Evolutionary conservation across 2,113 vertebrate genomes (phyloP).

Genomic region (Talpa occidentalis): DNA sequence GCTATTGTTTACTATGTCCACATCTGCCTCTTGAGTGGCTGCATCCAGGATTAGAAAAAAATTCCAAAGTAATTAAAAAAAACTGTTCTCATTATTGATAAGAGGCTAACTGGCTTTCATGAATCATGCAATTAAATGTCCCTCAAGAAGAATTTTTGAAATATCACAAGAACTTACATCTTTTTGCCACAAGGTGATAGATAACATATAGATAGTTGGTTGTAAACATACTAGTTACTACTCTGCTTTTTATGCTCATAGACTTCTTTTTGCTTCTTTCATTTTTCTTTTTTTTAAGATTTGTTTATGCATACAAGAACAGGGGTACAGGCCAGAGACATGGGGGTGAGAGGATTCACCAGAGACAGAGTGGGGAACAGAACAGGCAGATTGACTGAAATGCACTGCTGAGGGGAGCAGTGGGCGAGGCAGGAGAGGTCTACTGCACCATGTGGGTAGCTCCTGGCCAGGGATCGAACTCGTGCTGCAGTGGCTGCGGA

Average conservation of each 20-base stretch:
- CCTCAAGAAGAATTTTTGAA: slow-evolving; percentile 50
- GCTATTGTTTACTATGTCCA: slow-evolving; percentile 29
- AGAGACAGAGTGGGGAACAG: too few relatives aligned
- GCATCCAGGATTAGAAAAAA: slow-evolving; percentile 56
- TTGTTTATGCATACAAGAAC: too few relatives aligned
- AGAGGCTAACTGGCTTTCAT: slow-evolving; percentile 26
- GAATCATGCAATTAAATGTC: slow-evolving; percentile 37
- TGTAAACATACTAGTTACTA: slow-evolving; percentile 53
- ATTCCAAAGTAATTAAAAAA: slow-evolving; percentile 44
- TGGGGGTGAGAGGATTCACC: too few relatives aligned
- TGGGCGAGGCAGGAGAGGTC: too few relatives aligned
- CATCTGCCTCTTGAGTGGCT: slow-evolving; percentile 50
- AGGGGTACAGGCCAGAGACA: too few relatives aligned
- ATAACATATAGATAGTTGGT: slow-evolving; percentile 8
- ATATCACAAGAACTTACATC: neutral
- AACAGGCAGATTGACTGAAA: too few relatives aligned
- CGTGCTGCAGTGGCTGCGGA: too few relatives aligned
- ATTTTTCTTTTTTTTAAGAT: slow-evolving; percentile 41
- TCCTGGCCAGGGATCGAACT: too few relatives aligned
- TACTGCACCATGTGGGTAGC: too few relatives aligned
- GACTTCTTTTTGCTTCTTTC: slow-evolving; percentile 65
- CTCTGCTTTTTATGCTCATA: slow-evolving; percentile 47
- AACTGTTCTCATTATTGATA: neutral
- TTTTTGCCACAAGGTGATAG: slow-evolving; percentile 17
- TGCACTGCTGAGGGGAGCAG: too few relatives aligned